These are phyloP conservation scores for Catostylus mosaicus DNA, from an alignment of 30 jellyfish, hydroid and myxozoan species.

Conservation along the genomic window DNA sequence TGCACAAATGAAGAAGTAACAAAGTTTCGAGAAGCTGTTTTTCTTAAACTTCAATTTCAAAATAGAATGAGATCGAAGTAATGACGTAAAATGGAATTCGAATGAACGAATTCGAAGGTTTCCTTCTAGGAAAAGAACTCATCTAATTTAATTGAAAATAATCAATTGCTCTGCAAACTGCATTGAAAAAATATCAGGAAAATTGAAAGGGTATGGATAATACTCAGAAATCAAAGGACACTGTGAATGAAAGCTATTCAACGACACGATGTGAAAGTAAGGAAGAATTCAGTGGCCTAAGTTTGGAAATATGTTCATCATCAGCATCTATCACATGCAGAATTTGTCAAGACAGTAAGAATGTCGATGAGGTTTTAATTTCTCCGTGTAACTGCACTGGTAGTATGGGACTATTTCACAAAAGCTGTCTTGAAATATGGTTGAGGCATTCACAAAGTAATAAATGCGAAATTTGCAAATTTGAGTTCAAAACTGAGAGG, in stretches of 20 bases:
- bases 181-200: too few relatives aligned
- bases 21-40: too few relatives aligned
- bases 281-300: slow-evolving; percentile 45
- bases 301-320: slow-evolving; percentile 40
- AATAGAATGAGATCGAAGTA: background rate
- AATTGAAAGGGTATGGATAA: background rate
- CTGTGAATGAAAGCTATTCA: background rate
- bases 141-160: background rate
- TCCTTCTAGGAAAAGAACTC: background rate
- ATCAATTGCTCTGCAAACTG: too few relatives aligned
- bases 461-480: slow-evolving; percentile 82
- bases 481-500: slow-evolving; percentile 70
- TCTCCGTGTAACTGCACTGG: slow-evolving; percentile 90
- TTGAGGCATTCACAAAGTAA: slow-evolving; percentile 81
- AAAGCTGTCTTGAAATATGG: slow-evolving; percentile 88
- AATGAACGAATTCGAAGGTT: slow-evolving; percentile 2
- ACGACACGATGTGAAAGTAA: background rate
- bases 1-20: too few relatives aligned
- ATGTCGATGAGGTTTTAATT: slow-evolving; percentile 48
- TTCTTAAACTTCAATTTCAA: background rate
- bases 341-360: slow-evolving; percentile 82
- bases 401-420: slow-evolving; percentile 82
- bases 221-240: background rate
- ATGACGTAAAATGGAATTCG: background rate
- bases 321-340: slow-evolving; percentile 68